phyloP scores from a whole-genome alignment of 2,113 vertebrate genomes.

The Hydrolagus affinis region DNA sequence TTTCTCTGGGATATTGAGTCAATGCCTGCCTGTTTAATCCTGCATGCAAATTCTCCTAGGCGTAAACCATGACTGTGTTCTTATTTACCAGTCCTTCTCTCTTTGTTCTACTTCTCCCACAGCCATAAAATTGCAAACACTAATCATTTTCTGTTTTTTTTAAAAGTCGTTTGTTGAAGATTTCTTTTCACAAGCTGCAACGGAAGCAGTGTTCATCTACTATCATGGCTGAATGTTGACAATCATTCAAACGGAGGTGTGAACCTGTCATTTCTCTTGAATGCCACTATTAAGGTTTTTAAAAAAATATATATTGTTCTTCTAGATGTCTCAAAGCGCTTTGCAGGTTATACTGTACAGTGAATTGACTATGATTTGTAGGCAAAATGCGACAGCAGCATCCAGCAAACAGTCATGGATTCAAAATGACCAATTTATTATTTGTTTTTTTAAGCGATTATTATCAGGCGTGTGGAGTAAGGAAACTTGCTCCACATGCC shows the following conservation, averaged over 20 bases:
- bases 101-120: background rate
- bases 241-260: conserved; percentile 20
- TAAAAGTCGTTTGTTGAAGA: conserved; percentile 24
- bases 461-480: no score
- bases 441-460: no score
- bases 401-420: no score
- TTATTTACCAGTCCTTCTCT: conserved; percentile 9
- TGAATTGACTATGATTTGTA: no score
- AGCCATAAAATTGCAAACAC: conserved; percentile 24
- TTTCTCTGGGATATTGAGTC: no score
- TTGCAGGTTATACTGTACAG: no score
- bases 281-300: conserved; percentile 27
- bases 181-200: conserved; percentile 14
- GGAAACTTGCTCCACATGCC: no score
- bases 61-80: background rate
- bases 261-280: conserved; percentile 25
- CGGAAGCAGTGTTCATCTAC: background rate
- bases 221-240: conserved; percentile 3
- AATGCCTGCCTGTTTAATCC: no score
- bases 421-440: no score
- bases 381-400: no score
- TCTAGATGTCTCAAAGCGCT: no score
- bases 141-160: conserved; percentile 25
- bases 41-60: background rate
- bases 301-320: no score